Evolutionary conservation across 2,113 vertebrate species (phyloP).

Genomic region (Stomatorhinus ivindoensis): DNA sequence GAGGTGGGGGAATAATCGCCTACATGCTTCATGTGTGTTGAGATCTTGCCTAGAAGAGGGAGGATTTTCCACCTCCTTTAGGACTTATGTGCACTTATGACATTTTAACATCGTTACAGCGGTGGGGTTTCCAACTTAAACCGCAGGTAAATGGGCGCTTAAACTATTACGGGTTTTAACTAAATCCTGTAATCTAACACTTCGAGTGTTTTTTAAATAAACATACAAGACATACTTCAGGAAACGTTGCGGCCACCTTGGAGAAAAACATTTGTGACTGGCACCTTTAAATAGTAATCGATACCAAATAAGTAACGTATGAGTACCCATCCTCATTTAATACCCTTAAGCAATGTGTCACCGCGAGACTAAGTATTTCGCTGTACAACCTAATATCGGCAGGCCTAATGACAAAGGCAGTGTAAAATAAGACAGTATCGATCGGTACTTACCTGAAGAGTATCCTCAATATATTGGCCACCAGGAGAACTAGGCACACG

Average conservation of each 20-base stretch:
- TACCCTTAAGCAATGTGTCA: not conserved
- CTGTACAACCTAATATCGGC: not conserved
- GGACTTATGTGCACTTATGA: not conserved
- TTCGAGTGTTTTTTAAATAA: not conserved
- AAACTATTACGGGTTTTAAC: not conserved
- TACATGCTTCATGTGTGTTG: not conserved
- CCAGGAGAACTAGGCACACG: slow-evolving; percentile 84
- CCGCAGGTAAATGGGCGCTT: not conserved
- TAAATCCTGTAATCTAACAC: not conserved
- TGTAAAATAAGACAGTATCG: not conserved
- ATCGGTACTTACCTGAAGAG: slow-evolving; percentile 77
- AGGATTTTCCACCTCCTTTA: not conserved
- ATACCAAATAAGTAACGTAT: not conserved
- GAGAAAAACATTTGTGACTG: not conserved
- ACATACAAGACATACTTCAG: not conserved
- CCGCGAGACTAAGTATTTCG: not conserved
- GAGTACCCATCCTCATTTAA: not conserved
- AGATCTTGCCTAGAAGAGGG: not conserved
- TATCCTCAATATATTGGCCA: slow-evolving; percentile 88
- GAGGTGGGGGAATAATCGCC: not conserved
- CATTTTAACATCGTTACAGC: not conserved
- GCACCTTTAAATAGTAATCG: not conserved
- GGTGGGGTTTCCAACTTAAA: not conserved
- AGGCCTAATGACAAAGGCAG: not conserved
- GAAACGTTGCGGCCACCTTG: not conserved